These are phyloP conservation scores for Decapterus maruadsi DNA, from an alignment of 2,797 vertebrate genomes.

Conservation along the genomic window DNA sequence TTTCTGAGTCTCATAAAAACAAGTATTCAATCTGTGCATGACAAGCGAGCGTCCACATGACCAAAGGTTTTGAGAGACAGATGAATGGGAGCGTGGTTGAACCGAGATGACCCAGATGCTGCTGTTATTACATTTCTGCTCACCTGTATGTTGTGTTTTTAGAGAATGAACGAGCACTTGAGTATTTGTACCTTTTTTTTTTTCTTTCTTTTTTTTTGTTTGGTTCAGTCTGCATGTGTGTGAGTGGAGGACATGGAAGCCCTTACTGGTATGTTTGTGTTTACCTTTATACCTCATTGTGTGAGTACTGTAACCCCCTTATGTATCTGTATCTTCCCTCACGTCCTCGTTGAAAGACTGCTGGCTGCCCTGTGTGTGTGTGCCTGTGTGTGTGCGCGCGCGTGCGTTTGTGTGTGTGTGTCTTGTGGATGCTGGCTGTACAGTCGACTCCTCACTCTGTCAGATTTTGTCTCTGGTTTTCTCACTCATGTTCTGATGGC, in stretches of 20 bases:
- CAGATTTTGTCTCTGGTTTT: slow-evolving; percentile 83
- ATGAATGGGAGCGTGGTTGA: slow-evolving; percentile 64
- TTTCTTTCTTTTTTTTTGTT: too few species aligned
- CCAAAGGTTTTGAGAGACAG: slow-evolving; percentile 78
- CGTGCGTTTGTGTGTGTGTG: slow-evolving; percentile 37
- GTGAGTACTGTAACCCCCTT: slow-evolving; percentile 78
- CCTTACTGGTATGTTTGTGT: slow-evolving; percentile 71
- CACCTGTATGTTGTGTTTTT: slow-evolving; percentile 77
- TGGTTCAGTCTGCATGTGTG: slow-evolving; percentile 76
- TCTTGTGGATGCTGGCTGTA: slow-evolving; percentile 72
- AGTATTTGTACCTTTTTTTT: slow-evolving; percentile 74
- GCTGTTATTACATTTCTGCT: slow-evolving; percentile 76
- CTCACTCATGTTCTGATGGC: slow-evolving; percentile 86
- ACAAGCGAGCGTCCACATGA: slow-evolving; percentile 70
- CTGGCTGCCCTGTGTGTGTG: slow-evolving; percentile 33
- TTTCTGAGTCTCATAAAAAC: slow-evolving; percentile 40
- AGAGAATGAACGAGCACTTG: slow-evolving; percentile 64
- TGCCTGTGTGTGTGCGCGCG: slow-evolving; percentile 16
- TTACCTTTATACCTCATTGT: slow-evolving; percentile 82
- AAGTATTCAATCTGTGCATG: slow-evolving; percentile 72
- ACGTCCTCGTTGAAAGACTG: slow-evolving; percentile 69
- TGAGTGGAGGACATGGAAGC: slow-evolving; percentile 54
- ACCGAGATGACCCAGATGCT: slow-evolving; percentile 74
- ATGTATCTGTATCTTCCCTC: slow-evolving; percentile 73
- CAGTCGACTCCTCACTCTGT: slow-evolving; percentile 80